phyloP scores from a whole-genome alignment of 2,113 vertebrate genomes.

The Tor tambroides region DNA sequence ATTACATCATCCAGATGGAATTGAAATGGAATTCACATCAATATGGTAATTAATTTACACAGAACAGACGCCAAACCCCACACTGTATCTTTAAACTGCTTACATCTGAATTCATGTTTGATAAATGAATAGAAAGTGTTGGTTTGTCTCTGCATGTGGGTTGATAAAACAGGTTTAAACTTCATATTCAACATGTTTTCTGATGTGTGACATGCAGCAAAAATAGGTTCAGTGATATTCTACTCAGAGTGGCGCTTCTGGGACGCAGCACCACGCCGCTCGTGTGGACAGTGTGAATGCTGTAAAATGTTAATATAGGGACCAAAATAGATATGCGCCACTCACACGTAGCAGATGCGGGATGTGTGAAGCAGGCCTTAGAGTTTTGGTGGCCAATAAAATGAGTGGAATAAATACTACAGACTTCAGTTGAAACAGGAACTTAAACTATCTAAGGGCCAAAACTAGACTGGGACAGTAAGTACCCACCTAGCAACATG shows the following conservation, averaged over 20 bases:
- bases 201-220: background rate
- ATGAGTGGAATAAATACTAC: background rate
- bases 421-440: background rate
- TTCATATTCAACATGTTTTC: background rate
- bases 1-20: too few relatives aligned
- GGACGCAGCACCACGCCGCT: background rate
- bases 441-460: background rate
- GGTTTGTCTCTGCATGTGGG: background rate
- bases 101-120: background rate
- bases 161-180: background rate
- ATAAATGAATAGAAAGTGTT: background rate
- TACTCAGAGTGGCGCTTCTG: background rate
- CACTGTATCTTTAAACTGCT: background rate
- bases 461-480: background rate
- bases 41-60: background rate
- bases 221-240: background rate
- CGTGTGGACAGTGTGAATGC: background rate
- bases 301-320: constrained; percentile 9
- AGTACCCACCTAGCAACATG: background rate
- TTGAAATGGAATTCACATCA: background rate
- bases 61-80: background rate
- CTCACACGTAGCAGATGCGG: background rate
- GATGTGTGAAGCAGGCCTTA: background rate
- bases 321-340: background rate
- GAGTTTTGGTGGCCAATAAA: background rate